Evolutionary conservation across 2,797 vertebrate species (phyloP), one percentile per base, ranked within the genome.

Genomic region (Pangasius macronema): DNA sequence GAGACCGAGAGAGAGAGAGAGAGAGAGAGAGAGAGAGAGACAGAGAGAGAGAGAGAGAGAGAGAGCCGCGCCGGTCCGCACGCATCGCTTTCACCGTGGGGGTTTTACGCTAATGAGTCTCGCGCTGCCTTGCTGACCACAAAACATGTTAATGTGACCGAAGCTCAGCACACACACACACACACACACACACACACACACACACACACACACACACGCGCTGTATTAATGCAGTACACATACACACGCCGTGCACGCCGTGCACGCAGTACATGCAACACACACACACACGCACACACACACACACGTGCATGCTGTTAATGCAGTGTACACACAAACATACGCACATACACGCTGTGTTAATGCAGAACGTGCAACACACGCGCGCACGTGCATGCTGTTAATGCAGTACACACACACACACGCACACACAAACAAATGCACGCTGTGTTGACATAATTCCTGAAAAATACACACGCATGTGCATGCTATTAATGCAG

Each of bases 31-130:
- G n/a, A 79, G 75, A 20, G 53, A 55, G 49, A 36, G 30, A 79
- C 30, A 57, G 30, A 36, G 18, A 80, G 77, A 80, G 53, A 80
- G 33, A 57, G 53, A 81, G 77, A 39, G 77, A 8, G 33, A 14
- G 55, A 9, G 53, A 3, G n/a, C 5, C 30, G 53, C 53, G 18
- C 10, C 33, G 33, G 33, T 80, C 30, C 49, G 49, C 49, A 53
- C n/a, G n/a, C 75, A 53, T 59, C 75, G 16, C 27, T 55, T 30
- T 22, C 49, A 33, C 33, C 77, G 8, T 55, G 49, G 75, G 49
- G 49, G n/a, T 55, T 77, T 77, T 30, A 77, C n/a, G 3, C 75
- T 55, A 77, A 77, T 77, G 49, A 20, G 75, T 33, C 16, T 77
- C 75, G 22, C 33, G 22, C 53, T 77, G 49, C 49, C 13, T 53